Evolutionary conservation across 2,797 vertebrate genomes (phyloP), one percentile per base, ranked within the genome.

Genomic region (Falco concolor): DNA sequence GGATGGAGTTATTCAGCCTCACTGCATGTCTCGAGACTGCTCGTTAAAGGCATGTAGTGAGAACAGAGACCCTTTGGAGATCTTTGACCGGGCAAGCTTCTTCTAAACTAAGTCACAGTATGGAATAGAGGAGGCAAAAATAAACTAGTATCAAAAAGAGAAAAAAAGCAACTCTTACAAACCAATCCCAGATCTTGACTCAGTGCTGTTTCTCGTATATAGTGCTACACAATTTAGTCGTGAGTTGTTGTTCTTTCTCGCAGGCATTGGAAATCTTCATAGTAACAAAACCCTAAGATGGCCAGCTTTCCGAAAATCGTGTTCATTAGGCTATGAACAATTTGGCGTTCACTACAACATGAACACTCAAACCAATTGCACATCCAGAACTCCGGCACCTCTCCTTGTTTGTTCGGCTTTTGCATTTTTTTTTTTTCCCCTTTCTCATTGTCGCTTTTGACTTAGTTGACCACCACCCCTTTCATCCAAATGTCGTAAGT

Each of bases 261-360:
- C 65, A 96, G 96, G 94, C 93, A 94, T 56, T 61, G 70, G 75
- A 95, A 96, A 93, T 93, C 85, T 93, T 97, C 83, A 3, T 90
- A 57, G 70, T 61, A 19, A 47, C 80, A 67, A 75, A 54, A 84
- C 59, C 11, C 69, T 89, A 64, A 92, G 94, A 95, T 94, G 97
- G 97, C 97, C 93, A 84, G 96, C 96, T 97, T 94, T 72, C 95
- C 95, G 87, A 87, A 96, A 95, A 97, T 79, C 93, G 98, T 92
- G 97, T 97, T 97, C 97, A 93, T 70, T 93, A 95, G 95, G 84
- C 74, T 96, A 96, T 94, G 97, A 98, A 97, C 97, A 96, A 97
- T 96, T 95, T 94, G 24, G 97, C 79, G 97, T 97, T 98, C 98
- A 98, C 96, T 98, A 98, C 93, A 98, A 98, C 98, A 98, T 98